Conservation (phyloP, 2,888 invertebrate species). For the Gibbula magus region DNA sequence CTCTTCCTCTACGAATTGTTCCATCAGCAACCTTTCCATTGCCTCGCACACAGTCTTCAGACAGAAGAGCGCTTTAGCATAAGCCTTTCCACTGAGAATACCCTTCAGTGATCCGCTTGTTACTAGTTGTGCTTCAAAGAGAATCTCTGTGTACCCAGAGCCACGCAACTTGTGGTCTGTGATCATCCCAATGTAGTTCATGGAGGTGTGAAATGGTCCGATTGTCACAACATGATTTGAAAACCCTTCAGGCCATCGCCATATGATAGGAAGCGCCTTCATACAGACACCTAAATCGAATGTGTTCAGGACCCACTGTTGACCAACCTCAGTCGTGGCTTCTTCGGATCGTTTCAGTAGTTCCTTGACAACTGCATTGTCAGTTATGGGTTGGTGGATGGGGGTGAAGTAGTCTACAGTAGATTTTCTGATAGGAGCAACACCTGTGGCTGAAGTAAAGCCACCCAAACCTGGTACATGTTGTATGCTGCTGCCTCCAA, state of each 20-base stretch:
- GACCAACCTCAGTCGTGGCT: no score
- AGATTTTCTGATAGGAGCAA: not conserved
- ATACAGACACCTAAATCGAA: no score
- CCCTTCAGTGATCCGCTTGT: constrained; percentile 36
- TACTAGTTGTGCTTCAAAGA: constrained; percentile 33
- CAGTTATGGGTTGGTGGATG: not conserved
- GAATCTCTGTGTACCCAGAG: constrained; percentile 31
- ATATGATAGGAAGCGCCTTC: no score
- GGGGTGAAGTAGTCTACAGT: not conserved
- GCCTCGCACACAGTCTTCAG: constrained; percentile 30
- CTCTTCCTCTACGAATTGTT: constrained; percentile 10
- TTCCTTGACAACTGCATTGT: not conserved
- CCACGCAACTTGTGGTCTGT: not conserved
- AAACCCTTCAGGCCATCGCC: no score
- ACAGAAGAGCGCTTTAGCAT: constrained; percentile 28
- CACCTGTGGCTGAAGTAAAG: not conserved
- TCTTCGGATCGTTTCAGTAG: no score
- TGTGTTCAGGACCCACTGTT: no score
- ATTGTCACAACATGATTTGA: no score
- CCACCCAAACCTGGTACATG: not conserved
- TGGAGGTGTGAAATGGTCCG: no score
- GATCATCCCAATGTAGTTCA: no score
- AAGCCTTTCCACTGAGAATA: constrained; percentile 33
- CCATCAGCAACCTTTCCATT: constrained; percentile 31
- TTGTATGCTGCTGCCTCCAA: not conserved